Evolutionary conservation across 1,140 invertebrate genomes (phyloP), one percentile per base, ranked within the genome.

Genomic region (Pogonomyrmex californicus): DNA sequence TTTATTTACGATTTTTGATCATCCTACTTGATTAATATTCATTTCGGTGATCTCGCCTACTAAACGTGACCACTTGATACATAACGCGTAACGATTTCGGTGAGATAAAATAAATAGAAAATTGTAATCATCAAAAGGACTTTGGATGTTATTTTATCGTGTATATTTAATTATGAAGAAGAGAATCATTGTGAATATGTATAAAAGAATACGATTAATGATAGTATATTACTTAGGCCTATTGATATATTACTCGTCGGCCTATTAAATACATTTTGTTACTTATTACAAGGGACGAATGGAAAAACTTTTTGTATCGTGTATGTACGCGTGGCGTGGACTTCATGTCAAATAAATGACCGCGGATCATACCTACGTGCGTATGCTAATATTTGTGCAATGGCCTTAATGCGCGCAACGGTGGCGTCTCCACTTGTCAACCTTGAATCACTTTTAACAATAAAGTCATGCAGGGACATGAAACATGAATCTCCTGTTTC

Each of bases 361-460:
- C 14, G 58, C n/a, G 63, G 23, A 79, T 79, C 23, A 51, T 23
- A 81, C 9, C 36, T 47, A 58, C 7, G 54, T 60, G 51, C 54
- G 33, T 60, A 38, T 44, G 41, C n/a, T 73, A 73, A 82, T 82
- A 73, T 73, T 82, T 36, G 30, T 73, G 54, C 54, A 60, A 60
- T 82, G 79, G 54, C 41, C 66, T 82, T 73, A 82, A 82, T 82
- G 54, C 51, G 51, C 41, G 66, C 41, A 47, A 47, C 68, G 38
- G 38, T 36, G 38, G 38, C 38, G 79, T 82, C 56, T 82, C 49
- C 33, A 60, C 41, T 73, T 36, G 66, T n/a, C 79, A 82, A 73
- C 79, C 79, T 82, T 82, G 79, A 82, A 82, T 82, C 79, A 60
- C 66, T 82, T 82, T 82, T 73, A 82, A 82, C 66, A 73, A 73